phyloP scores from a whole-genome alignment of 2,888 invertebrate species.

The Leistus spinibarbis region DNA sequence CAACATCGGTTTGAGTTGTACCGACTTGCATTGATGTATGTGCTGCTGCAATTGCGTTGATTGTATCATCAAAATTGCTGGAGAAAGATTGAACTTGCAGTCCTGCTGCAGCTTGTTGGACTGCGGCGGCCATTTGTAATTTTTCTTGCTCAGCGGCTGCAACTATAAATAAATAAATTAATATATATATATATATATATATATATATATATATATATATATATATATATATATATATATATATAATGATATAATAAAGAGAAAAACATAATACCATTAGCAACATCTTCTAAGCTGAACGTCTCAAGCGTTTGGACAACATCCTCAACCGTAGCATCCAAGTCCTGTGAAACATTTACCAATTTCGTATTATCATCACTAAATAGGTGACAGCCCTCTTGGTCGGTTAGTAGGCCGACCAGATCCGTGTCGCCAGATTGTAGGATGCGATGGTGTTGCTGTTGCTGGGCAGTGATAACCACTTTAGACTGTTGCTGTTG shows the following conservation, averaged over 20 bases:
- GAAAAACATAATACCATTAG: slow-evolving; percentile 53
- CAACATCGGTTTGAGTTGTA: slow-evolving; percentile 52
- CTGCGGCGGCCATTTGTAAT: slow-evolving; percentile 41
- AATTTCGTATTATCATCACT: slow-evolving; percentile 49
- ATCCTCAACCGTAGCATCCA: slow-evolving; percentile 53
- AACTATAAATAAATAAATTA: slow-evolving; percentile 28
- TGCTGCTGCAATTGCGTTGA: slow-evolving; percentile 55
- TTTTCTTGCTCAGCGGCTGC: slow-evolving; percentile 42
- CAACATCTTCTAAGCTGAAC: slow-evolving; percentile 61
- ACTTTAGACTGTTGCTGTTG: slow-evolving; percentile 57
- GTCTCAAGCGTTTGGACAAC: slow-evolving; percentile 58
- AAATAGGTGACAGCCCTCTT: slow-evolving; percentile 43
- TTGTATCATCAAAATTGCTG: slow-evolving; percentile 55
- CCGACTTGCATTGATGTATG: slow-evolving; percentile 50
- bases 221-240: slow-evolving; percentile 47
- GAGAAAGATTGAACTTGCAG: slow-evolving; percentile 53
- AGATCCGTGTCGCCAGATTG: slow-evolving; percentile 50
- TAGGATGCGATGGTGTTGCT: slow-evolving; percentile 46
- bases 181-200: slow-evolving; percentile 46
- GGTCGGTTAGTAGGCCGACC: slow-evolving; percentile 42
- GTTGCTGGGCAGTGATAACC: slow-evolving; percentile 42
- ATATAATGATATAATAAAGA: not conserved
- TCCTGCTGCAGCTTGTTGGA: slow-evolving; percentile 42
- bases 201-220: slow-evolving; percentile 31
- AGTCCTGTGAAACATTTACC: slow-evolving; percentile 51